Evolutionary conservation across 2,797 vertebrate species (phyloP).

Genomic region (Taenioides sp.): DNA sequence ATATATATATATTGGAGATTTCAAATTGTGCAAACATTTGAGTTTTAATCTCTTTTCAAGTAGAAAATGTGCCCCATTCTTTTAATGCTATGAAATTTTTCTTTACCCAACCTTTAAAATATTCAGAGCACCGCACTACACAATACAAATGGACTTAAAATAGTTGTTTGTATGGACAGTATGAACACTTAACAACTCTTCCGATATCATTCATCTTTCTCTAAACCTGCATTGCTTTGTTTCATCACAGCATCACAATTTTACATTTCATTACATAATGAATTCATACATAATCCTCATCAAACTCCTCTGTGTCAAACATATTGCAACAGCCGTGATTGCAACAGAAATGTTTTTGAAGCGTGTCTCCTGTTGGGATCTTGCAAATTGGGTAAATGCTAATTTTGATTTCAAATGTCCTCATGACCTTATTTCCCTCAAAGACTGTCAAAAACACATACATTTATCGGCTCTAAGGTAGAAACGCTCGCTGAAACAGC

Average conservation of each 20-base stretch:
- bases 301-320: conserved; percentile 26
- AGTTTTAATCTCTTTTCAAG: too few species aligned
- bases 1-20: too few species aligned
- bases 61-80: too few species aligned
- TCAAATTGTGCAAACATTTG: too few species aligned
- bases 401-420: conserved; percentile 38
- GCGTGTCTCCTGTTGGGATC: conserved; percentile 22
- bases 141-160: too few species aligned
- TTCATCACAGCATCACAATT: conserved; percentile 16
- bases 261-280: conserved; percentile 1
- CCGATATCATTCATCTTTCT: background rate
- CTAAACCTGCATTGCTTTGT: background rate
- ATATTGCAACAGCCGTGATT: conserved; percentile 26
- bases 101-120: too few species aligned
- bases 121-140: too few species aligned
- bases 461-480: background rate
- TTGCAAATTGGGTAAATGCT: conserved; percentile 37
- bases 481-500: background rate
- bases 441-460: conserved; percentile 32
- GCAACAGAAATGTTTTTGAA: conserved; percentile 41
- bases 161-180: too few species aligned
- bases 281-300: conserved; percentile 19
- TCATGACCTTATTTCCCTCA: conserved; percentile 54
- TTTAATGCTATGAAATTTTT: too few species aligned
- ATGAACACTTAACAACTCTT: too few species aligned